These are phyloP conservation scores for Chamaea fasciata DNA, from an alignment of 2,113 vertebrate genomes.

Conservation along the genomic window DNA sequence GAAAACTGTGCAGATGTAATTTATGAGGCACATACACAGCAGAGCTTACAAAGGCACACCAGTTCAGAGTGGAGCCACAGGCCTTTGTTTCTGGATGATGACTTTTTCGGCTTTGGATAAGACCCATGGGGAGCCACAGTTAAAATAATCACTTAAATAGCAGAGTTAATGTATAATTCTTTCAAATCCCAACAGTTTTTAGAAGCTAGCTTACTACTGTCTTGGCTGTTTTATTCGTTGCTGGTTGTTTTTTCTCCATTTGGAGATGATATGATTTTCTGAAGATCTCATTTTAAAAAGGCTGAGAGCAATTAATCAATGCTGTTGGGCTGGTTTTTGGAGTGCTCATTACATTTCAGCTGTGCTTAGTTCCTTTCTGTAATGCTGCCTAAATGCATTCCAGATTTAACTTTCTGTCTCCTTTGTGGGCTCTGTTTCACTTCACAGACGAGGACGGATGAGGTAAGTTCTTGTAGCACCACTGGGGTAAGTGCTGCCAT, in stretches of 20 bases:
- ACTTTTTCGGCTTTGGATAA: neutral
- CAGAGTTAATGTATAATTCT: constrained; percentile 18
- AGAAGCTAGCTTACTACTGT: constrained; percentile 39
- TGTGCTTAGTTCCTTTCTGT: neutral
- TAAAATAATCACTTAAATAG: constrained; percentile 37
- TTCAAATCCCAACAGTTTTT: constrained; percentile 24
- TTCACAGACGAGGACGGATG: neutral
- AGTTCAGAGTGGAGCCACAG: neutral
- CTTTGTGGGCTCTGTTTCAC: neutral
- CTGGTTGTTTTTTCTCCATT: neutral
- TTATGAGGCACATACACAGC: neutral
- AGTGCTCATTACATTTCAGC: neutral
- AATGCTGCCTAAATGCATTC: neutral
- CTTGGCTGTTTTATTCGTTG: constrained; percentile 24
- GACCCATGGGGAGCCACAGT: neutral
- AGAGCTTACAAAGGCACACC: neutral
- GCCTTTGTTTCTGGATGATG: neutral
- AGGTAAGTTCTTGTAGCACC: neutral
- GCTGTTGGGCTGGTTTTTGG: neutral
- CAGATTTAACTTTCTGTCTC: constrained; percentile 8
- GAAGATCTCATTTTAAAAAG: neutral
- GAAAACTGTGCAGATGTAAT: neutral
- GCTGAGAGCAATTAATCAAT: neutral
- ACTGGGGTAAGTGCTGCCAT: neutral
- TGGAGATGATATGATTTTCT: constrained; percentile 35